Conservation (phyloP, 2,797 vertebrate species). For the Kryptolebias ocellatus region DNA sequence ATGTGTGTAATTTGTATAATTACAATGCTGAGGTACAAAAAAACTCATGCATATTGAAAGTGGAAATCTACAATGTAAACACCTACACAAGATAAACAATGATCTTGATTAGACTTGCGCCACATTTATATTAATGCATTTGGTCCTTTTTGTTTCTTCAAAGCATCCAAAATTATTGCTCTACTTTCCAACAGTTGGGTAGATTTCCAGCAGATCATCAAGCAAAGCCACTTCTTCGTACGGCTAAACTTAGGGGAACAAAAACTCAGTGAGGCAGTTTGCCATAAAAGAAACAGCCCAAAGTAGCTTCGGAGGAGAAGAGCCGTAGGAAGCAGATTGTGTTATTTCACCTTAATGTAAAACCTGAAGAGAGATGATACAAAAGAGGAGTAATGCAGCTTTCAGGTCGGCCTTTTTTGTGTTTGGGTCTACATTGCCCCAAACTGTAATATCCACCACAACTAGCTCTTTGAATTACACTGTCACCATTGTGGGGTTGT, state of each 20-base stretch:
- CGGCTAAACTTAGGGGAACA: constrained; percentile 62
- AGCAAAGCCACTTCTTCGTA: constrained; percentile 51
- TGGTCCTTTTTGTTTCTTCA: no score
- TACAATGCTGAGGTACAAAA: constrained; percentile 33
- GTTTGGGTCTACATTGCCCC: constrained; percentile 9
- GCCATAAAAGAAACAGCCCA: constrained; percentile 44
- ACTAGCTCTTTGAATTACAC: constrained; percentile 22
- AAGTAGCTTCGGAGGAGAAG: constrained; percentile 33
- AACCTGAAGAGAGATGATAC: constrained; percentile 37
- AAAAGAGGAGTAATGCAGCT: constrained; percentile 27
- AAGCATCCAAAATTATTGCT: no score
- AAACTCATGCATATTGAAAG: constrained; percentile 7
- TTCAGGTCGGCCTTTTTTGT: constrained; percentile 31
- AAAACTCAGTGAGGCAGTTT: constrained; percentile 50
- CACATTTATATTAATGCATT: no score
- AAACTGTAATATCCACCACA: constrained; percentile 20
- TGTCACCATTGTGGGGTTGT: constrained; percentile 30
- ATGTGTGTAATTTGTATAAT: constrained; percentile 32
- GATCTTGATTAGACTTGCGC: no score
- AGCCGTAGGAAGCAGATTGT: constrained; percentile 42
- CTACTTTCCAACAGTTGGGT: no score
- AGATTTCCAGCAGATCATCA: constrained; percentile 32
- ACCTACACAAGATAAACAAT: no score
- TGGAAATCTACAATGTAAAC: constrained; percentile 23
- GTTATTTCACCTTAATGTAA: constrained; percentile 53